Conservation (phyloP, 30 jellyfish, hydroid and myxozoan genomes). For the Aurelia sp. region DNA sequence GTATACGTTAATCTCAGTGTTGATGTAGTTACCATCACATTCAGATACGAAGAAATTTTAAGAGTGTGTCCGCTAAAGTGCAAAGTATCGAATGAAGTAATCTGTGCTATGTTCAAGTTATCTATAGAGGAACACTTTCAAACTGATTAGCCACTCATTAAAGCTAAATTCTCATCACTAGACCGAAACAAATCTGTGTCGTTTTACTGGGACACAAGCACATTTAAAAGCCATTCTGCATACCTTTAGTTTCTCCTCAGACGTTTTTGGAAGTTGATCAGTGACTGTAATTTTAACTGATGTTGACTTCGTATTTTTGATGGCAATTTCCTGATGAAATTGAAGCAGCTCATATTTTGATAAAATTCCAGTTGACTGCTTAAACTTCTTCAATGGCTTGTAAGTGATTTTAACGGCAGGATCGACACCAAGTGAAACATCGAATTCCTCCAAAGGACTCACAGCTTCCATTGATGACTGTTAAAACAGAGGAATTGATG, state of each 20-base stretch:
- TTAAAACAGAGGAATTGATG: not conserved
- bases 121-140: too few species aligned
- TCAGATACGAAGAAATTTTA: too few species aligned
- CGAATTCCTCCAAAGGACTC: conserved; percentile 88
- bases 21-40: too few species aligned
- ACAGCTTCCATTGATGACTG: conserved; percentile 89
- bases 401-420: conserved; percentile 91
- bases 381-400: conserved; percentile 81
- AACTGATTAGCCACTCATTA: too few species aligned
- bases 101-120: too few species aligned
- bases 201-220: too few species aligned
- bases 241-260: conserved; percentile 89
- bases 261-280: conserved; percentile 81
- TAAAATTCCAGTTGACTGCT: conserved; percentile 73
- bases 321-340: conserved; percentile 73
- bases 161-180: too few species aligned
- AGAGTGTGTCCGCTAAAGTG: too few species aligned
- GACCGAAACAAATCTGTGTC: too few species aligned
- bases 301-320: conserved; percentile 76
- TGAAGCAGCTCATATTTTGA: conserved; percentile 42
- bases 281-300: conserved; percentile 68
- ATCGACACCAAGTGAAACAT: conserved; percentile 91
- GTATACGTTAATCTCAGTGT: too few species aligned
- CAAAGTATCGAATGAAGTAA: too few species aligned
- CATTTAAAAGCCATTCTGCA: too few species aligned